phyloP scores from a whole-genome alignment of 2,797 vertebrate species.

The Ispidina picta region DNA sequence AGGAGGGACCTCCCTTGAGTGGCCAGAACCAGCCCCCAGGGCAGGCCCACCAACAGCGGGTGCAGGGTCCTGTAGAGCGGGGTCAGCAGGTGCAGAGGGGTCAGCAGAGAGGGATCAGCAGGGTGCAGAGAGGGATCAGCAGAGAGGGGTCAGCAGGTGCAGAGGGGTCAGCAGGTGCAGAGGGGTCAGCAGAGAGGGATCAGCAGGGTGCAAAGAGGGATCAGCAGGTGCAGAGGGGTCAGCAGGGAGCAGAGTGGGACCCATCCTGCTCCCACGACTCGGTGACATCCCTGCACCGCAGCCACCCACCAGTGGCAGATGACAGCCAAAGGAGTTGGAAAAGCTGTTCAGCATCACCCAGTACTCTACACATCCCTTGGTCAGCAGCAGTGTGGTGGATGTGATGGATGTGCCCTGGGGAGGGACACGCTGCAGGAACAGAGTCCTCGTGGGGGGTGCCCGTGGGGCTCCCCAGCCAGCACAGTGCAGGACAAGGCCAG shows the following conservation, averaged over 20 bases:
- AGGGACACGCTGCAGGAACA: rapidly evolving
- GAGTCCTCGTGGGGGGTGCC: neutral
- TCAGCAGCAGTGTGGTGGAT: neutral
- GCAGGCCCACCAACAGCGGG: neutral
- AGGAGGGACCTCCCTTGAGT: neutral
- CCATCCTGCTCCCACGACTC: rapidly evolving
- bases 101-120: no score
- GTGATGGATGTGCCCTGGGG: rapidly evolving
- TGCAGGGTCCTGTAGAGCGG: neutral
- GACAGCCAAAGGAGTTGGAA: neutral
- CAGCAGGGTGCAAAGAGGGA: no score
- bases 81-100: no score
- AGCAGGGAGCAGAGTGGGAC: no score
- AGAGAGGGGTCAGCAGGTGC: no score
- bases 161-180: no score
- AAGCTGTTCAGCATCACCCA: neutral
- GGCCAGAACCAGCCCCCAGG: neutral
- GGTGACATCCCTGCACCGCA: rapidly evolving
- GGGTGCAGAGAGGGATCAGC: no score
- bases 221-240: no score
- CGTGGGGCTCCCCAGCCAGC: neutral
- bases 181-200: no score
- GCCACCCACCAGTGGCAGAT: rapidly evolving
- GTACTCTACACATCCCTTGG: neutral
- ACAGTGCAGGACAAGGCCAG: neutral